These are phyloP conservation scores for Micrasema longulum DNA, from an alignment of 1,140 invertebrate genomes.

Conservation along the genomic window DNA sequence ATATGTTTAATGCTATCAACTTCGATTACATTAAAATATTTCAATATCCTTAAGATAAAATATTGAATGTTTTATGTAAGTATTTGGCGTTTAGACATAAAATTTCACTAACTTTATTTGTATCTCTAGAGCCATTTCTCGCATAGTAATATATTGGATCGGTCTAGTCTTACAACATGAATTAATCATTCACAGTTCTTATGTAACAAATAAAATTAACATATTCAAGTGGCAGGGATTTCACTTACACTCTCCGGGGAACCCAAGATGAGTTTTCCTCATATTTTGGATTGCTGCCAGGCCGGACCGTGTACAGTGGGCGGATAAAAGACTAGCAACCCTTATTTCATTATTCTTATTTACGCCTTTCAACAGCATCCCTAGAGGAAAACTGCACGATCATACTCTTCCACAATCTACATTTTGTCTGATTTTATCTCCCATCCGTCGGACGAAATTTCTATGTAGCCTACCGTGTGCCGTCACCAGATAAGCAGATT, in stretches of 20 bases:
- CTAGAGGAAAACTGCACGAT: constrained; percentile 6
- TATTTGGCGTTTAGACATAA: too few species aligned
- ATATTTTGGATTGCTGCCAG: constrained; percentile 12
- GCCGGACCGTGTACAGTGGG: constrained; percentile 16
- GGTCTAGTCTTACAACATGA: too few species aligned
- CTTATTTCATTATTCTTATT: neutral
- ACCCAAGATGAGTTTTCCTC: neutral
- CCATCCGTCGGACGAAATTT: neutral
- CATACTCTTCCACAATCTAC: neutral
- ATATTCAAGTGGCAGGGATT: constrained; percentile 14
- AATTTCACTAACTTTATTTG: too few species aligned
- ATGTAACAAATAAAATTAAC: constrained; percentile 4
- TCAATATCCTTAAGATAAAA: too few species aligned
- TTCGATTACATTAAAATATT: too few species aligned
- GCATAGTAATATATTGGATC: too few species aligned
- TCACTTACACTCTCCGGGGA: constrained; percentile 27
- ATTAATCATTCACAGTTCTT: neutral
- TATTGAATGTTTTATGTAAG: too few species aligned
- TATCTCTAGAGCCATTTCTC: neutral
- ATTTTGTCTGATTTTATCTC: neutral
- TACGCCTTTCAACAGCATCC: neutral
- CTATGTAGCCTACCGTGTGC: too few species aligned
- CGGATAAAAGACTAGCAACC: neutral
- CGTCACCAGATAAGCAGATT: too few species aligned
- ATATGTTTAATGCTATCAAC: too few species aligned